phyloP scores from a whole-genome alignment of 2,888 invertebrate genomes.

The Epistrophe eligans region DNA sequence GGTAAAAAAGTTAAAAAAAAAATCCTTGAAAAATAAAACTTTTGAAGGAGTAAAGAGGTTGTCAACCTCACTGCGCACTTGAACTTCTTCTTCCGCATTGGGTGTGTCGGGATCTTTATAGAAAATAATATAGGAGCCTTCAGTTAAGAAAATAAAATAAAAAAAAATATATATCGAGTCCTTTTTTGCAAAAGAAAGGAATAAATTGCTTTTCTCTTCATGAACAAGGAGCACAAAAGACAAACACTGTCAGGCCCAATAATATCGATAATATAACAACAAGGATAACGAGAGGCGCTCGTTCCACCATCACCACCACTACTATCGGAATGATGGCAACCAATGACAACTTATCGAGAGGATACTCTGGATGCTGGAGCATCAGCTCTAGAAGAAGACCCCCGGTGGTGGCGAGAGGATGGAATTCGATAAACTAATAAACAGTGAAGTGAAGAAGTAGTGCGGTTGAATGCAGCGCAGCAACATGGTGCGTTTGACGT shows the following conservation, averaged over 20 bases:
- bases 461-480: constrained; percentile 59
- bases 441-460: constrained; percentile 44
- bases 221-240: constrained; percentile 63
- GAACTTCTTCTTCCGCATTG: constrained; percentile 63
- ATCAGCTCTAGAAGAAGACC: neutral
- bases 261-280: constrained; percentile 75
- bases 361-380: constrained; percentile 19
- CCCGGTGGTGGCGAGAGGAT: constrained; percentile 21
- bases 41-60: constrained; percentile 65
- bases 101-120: constrained; percentile 59
- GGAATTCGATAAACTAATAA: constrained; percentile 75
- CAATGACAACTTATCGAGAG: constrained; percentile 38
- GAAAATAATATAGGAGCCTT: constrained; percentile 49
- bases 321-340: constrained; percentile 10
- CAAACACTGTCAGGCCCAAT: constrained; percentile 74
- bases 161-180: constrained; percentile 25
- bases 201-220: constrained; percentile 74
- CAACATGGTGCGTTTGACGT: constrained; percentile 74
- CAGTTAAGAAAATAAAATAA: neutral
- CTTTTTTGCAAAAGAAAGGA: constrained; percentile 54
- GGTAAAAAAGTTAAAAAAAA: neutral
- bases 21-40: constrained; percentile 27
- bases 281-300: constrained; percentile 51
- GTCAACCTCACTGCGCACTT: constrained; percentile 68
- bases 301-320: neutral